Evolutionary conservation across 2,797 vertebrate genomes (phyloP).

Genomic region (Lutjanus argentimaculatus): DNA sequence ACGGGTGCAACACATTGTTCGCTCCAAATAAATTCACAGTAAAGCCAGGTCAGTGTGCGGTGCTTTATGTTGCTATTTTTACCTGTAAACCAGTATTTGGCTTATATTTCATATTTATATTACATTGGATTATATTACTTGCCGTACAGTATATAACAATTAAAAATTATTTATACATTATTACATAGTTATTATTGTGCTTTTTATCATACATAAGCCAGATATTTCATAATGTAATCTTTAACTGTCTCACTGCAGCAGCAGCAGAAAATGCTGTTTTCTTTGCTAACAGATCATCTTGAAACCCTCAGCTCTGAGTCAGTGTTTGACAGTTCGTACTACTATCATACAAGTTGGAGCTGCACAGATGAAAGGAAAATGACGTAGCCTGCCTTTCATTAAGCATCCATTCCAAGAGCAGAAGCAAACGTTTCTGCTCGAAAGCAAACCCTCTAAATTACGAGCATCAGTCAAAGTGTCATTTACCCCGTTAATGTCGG

Average conservation of each 20-base stretch:
- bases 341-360: conserved; percentile 43
- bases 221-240: background rate
- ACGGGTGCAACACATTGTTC: too few species aligned
- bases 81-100: background rate
- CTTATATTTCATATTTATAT: background rate
- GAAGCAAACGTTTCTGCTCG: conserved; percentile 79
- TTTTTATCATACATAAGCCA: background rate
- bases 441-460: conserved; percentile 75
- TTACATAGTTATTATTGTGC: background rate
- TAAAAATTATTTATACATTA: background rate
- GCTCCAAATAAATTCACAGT: background rate
- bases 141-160: background rate
- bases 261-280: background rate
- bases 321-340: conserved; percentile 26
- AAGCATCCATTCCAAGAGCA: conserved; percentile 71
- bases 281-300: conserved; percentile 6
- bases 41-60: too few species aligned
- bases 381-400: conserved; percentile 80
- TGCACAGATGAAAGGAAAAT: conserved; percentile 49
- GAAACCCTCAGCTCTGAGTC: background rate
- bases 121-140: background rate
- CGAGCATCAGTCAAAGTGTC: conserved; percentile 78
- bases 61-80: too few species aligned
- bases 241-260: background rate
- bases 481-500: conserved; percentile 65